Evolutionary conservation across 1,140 invertebrate species (phyloP).

Genomic region (Trichoplusia ni): DNA sequence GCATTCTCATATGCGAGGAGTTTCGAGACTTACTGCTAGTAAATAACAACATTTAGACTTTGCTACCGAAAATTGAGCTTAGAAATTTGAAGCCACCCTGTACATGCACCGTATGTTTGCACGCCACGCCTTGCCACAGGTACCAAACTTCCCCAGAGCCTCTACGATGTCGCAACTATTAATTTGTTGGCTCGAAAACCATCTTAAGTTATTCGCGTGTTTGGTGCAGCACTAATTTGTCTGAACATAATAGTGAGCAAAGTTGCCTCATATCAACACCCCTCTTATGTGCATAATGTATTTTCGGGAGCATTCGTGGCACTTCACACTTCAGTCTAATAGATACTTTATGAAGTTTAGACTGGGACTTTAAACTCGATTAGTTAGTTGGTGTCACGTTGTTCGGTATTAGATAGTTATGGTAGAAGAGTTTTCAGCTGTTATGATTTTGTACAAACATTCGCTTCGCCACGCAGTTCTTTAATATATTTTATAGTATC

Average conservation of each 20-base stretch:
- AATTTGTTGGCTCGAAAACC: slow-evolving; percentile 18
- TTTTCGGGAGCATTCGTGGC: not conserved
- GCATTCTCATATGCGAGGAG: too few relatives aligned
- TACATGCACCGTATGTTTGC: not conserved
- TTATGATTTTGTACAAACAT: too few relatives aligned
- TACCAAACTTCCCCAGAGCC: slow-evolving; percentile 4
- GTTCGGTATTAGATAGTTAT: too few relatives aligned
- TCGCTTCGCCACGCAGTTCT: too few relatives aligned
- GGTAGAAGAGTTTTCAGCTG: too few relatives aligned
- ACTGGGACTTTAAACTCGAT: not conserved
- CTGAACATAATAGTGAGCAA: slow-evolving; percentile 2
- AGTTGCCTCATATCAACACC: slow-evolving; percentile 4
- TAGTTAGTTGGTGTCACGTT: too few relatives aligned
- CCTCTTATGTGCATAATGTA: slow-evolving; percentile 4
- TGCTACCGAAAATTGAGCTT: not conserved
- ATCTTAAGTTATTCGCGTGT: slow-evolving; percentile 9
- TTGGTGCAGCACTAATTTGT: slow-evolving; percentile 7
- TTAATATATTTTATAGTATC: too few relatives aligned
- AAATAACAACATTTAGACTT: too few relatives aligned
- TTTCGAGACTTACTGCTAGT: too few relatives aligned
- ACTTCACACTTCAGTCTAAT: not conserved
- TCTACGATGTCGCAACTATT: slow-evolving; percentile 12
- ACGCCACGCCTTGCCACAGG: not conserved
- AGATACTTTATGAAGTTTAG: not conserved
- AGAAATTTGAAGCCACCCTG: not conserved